These are phyloP conservation scores for Caenorhabditis angaria DNA, from an alignment of 2,888 invertebrate species.

Conservation along the genomic window DNA sequence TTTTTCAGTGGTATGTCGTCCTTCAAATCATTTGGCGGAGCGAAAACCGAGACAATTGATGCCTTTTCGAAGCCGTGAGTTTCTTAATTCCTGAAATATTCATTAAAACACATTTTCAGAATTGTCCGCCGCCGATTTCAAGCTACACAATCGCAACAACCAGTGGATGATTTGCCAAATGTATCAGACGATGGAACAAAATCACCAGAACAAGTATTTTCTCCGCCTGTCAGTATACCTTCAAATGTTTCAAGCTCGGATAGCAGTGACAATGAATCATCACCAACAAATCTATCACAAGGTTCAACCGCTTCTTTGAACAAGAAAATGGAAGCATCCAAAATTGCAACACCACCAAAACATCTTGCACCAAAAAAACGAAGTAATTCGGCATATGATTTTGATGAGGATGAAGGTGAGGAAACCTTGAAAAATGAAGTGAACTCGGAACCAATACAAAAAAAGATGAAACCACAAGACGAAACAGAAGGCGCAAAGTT, in stretches of 20 bases:
- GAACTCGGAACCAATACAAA: constrained; percentile 22
- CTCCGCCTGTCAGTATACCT: constrained; percentile 56
- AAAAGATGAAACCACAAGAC: constrained; percentile 27
- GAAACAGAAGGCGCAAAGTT: constrained; percentile 32
- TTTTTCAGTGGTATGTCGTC: too few relatives aligned
- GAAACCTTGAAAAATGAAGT: too few relatives aligned
- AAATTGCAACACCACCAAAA: constrained; percentile 2
- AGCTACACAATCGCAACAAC: constrained; percentile 21
- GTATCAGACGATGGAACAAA: constrained; percentile 10
- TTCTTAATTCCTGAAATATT: constrained; percentile 5
- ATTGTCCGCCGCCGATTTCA: constrained; percentile 32
- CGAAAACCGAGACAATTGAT: constrained; percentile 44
- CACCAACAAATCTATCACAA: background rate
- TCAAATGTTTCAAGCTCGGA: constrained; percentile 32
- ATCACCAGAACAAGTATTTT: constrained; percentile 37
- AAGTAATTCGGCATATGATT: constrained; percentile 9
- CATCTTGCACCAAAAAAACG: background rate
- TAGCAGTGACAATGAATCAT: constrained; percentile 23
- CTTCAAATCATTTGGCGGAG: background rate
- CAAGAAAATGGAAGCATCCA: constrained; percentile 12
- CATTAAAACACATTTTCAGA: constrained; percentile 16
- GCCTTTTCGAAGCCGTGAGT: constrained; percentile 60
- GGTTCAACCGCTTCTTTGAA: constrained; percentile 37
- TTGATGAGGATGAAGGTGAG: constrained; percentile 20
- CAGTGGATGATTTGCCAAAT: constrained; percentile 44